Evolutionary conservation across 2,113 vertebrate genomes (phyloP), one percentile per base, ranked within the genome.

Genomic region (Myrmecobius fasciatus): DNA sequence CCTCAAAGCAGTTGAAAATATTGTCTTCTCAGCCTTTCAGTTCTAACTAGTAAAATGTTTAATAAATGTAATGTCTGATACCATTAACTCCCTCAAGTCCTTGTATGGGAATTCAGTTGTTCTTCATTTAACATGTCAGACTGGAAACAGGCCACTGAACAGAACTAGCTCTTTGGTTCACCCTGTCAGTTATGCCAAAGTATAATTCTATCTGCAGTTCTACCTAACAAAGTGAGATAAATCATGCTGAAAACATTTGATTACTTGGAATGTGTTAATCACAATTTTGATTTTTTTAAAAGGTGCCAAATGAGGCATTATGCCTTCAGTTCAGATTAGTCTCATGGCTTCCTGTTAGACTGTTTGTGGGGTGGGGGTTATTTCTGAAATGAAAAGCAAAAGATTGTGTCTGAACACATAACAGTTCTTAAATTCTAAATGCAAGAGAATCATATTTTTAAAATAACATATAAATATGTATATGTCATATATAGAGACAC

Each of bases 181-280:
- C 89, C 12, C 11, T 95, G 60, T 53, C 53, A 92, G 67, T 24
- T 47, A 1, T 49, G 6, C 91, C 53, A 91, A 51, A 14, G 54
- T 94, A 3, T 89, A 47, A 88, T 56, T 94, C 75, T 83, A 52
- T 91, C 56, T 88, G 24, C 31, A 83, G 25, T 54, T 95, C 22
- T n/a, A 52, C 24, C 25, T 9, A 56, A 46, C 26, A 67, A 92
- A 93, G 51, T 75, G 83, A 90, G 31, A 95, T 89, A 93, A 83
- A 89, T 92, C 67, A 51, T 92, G 17, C 88, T 95, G 75, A 94
- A 95, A 91, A 83, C 26, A 67, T 36, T 91, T 94, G 53, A 49
- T 92, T 53, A 25, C 25, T 46, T 89, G 91, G 11, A 67, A 75
- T 95, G 89, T 91, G 17, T 91, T 94, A 83, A 93, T 24, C 48